Evolutionary conservation across 53 echinoderm and acorn worm species (phyloP), one percentile per base, ranked within the genome.

Genomic region (Mesocentrotus franciscanus): DNA sequence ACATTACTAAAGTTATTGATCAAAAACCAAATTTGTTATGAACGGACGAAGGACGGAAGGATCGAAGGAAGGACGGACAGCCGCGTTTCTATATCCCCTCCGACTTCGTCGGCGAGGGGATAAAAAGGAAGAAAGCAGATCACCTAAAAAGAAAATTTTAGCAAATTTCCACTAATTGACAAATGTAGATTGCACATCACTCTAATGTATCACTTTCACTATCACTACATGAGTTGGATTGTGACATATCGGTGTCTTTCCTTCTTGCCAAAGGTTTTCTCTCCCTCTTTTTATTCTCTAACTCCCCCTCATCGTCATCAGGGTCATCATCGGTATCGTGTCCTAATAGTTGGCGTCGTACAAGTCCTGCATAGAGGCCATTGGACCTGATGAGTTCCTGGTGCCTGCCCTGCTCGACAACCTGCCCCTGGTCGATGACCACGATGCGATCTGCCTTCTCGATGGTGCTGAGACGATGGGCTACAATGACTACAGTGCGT

Each of bases 381-480:
- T 92, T 90, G 4, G 85, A 39, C 17, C 26, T 90, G 35, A 98
- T 87, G 16, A 98, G 97, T 91, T 97, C 89, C 56, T 85, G 93
- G 95, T 98, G 98, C 10, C 94, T 93, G 39, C 98, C 98, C 92
- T 96, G 95, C 95, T 97, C 98, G 32, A 95, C 95, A 6, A 98
- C 97, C 66, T 17, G 94, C 7, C 98, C 98, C 1, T 96, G 95
- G 78, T 97, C 96, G 58, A 98, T 97, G 56, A 98, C 98, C 16
- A 98, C 93, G 76, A 98, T 98, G 24, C 93, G 96, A 58, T 96
- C 94, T 9, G 98, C 97, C 68, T 97, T 98, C 93, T 97, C 96
- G 39, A 98, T 95, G 26, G 98, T 98, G 95, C 97, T 97, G 0
- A 98, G 97, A 24, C 98, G 92, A 71, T 98, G 98, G 36, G 98